Evolutionary conservation across 2,797 vertebrate species (phyloP), one percentile per base, ranked within the genome.

Genomic region (Passerculus sandwichensis): DNA sequence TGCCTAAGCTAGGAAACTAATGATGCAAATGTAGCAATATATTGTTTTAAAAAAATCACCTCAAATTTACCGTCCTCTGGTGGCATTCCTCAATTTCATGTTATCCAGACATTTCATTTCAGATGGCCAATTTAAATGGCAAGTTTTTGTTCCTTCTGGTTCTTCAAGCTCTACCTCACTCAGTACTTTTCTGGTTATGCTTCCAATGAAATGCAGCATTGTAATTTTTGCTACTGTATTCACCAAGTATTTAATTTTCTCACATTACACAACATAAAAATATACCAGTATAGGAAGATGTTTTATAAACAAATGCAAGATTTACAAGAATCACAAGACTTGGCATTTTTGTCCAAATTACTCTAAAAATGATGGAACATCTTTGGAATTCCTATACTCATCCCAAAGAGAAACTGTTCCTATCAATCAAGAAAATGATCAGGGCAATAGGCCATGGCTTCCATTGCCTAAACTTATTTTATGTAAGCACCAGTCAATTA

Each of bases 41-140:
- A 19, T 4, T 4, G 16, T 34, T 16, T 45, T 6, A 2, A 6
- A 2, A 2, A 40, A 16, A 29, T 6, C 15, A 30, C 8, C 26
- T 32, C 0, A 0, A 22, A 66, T 22, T 21, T 36, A n/a, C 22
- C n/a, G 14, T 42, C 59, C 22, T 64, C 36, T 66, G 17, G 18
- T 25, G 61, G 13, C 19, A 36, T 14, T 71, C 29, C 45, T 70
- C 32, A 42, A 27, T 47, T 89, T 75, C 73, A 34, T 26, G 25
- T 19, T 19, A 60, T 15, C 9, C 10, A 13, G 13, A 38, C 17
- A 40, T 19, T 51, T 48, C 3, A 75, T 45, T 65, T 69, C 71
- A 81, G 54, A 36, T 29, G 40, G 38, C 3, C 1, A 78, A 27
- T 22, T 80, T 45, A 10, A 70, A 13, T 15, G 6, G 4, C 16